Conservation (phyloP, 2,113 vertebrate species). For the Morphnarchus princeps region DNA sequence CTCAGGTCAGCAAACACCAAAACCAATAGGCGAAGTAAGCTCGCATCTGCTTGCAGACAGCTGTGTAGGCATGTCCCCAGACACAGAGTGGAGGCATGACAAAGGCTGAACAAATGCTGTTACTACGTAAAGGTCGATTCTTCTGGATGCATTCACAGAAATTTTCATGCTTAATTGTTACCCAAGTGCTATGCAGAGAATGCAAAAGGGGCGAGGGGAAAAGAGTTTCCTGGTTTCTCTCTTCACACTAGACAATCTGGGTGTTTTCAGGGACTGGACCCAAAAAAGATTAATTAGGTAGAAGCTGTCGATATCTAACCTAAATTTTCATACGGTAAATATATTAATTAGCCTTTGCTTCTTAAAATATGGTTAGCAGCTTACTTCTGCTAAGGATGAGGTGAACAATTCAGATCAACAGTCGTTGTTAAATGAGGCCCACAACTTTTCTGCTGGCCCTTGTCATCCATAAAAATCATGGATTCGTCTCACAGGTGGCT, state of each 20-base stretch:
- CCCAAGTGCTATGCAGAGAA: background rate
- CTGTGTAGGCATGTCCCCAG: background rate
- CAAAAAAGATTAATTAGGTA: background rate
- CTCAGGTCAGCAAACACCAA: background rate
- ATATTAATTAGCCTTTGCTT: background rate
- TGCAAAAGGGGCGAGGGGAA: background rate
- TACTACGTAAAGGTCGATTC: background rate
- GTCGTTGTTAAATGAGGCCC: background rate
- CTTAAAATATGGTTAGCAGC: background rate
- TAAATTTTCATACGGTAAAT: background rate
- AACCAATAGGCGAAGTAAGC: background rate
- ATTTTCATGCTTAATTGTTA: background rate
- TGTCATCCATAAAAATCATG: background rate
- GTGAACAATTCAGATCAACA: background rate
- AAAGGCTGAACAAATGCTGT: background rate
- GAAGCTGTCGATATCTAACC: background rate
- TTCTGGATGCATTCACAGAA: background rate
- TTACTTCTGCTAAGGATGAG: background rate
- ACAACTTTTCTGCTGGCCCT: background rate
- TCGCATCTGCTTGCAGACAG: background rate
- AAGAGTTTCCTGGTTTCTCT: background rate
- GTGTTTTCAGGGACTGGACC: background rate
- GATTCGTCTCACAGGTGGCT: background rate
- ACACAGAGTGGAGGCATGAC: background rate
- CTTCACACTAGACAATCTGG: background rate